Base-by-base conservation (phyloP, 2,113 vertebrate genomes). In the Phyllostomus hastatus region DNA sequence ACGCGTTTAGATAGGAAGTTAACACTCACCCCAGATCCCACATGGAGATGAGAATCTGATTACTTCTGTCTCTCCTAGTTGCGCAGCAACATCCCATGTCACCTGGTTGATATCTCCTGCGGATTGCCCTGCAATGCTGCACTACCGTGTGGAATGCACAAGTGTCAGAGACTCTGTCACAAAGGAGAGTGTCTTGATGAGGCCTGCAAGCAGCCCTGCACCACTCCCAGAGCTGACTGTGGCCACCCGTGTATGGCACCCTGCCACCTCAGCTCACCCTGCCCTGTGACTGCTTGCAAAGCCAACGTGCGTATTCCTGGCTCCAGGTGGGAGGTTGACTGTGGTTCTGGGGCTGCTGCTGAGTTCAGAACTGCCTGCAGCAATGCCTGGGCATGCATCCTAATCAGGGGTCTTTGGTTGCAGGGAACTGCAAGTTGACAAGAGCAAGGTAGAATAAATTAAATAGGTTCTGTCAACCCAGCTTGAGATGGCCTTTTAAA, bases 11-110 rank as follows among this genome's bases (percentile, higher is more conserved):
- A 72, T 52, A 57, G 7, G 20, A 92, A 89, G 7, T 91, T 76
- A 91, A 94, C 82, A 69, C 11, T 82, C 41, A 75, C n/a, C 78
- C 82, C 4, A 80, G 8, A 89, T 86, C 54, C 11, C 38, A 73
- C 31, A 64, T 48, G 22, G 89, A 95, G 69, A 94, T 97, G 89
- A 96, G 28, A 89, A 93, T 78, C 41, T 82, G 78, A 82, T 81
- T 87, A 11, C 73, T 96, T 97, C 87, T 97, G 38, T 81, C 31
- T 97, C 89, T 98, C 95, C n/a, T 98, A 99, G 99, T 98, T 99
- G 98, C 99, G 99, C 96, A 99, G 98, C 98, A 99, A 99, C 98
- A 99, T 99, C 98, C 99, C 99, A 0, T 99, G 99, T 98, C 99
- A 99, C 93, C 99, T 99, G 94, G 99, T 99, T 94, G 99, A 99